phyloP scores from a whole-genome alignment of 2,797 vertebrate species.

The Platalea minor region DNA sequence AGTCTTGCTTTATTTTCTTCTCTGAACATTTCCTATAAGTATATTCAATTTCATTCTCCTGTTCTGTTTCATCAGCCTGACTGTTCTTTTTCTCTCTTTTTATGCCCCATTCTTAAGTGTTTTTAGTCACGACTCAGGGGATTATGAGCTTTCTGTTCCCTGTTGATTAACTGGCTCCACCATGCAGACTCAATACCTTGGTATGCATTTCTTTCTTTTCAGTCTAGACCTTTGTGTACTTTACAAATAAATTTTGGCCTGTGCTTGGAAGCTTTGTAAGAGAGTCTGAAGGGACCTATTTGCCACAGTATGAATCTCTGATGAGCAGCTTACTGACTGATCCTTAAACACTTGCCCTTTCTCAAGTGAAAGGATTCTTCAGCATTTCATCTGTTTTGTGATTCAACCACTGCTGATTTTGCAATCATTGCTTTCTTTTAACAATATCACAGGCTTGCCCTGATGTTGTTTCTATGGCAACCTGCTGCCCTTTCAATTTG shows the following conservation, averaged over 20 bases:
- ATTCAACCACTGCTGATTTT: conserved; percentile 11
- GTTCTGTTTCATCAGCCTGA: not conserved
- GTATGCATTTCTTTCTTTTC: not conserved
- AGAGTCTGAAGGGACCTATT: not conserved
- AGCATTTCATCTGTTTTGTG: not conserved
- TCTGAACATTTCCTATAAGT: not conserved
- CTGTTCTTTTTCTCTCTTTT: not conserved
- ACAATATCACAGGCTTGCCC: not conserved
- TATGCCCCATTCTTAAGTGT: not conserved
- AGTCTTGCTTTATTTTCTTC: not conserved
- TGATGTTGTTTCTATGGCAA: conserved; percentile 34
- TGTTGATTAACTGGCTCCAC: not conserved
- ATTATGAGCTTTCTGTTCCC: not conserved
- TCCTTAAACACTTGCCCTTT: not conserved
- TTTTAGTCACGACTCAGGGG: not conserved
- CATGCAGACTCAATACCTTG: not conserved
- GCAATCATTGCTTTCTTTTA: not conserved
- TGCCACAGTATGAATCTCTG: not conserved
- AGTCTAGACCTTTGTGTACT: not conserved
- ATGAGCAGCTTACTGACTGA: not conserved
- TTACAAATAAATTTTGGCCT: conserved; percentile 14
- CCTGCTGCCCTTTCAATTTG: not conserved
- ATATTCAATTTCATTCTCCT: not conserved
- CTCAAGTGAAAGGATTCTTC: not conserved
- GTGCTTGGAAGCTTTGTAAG: not conserved